Percentiles rank a stretch among this genome's conserved stretches.
These are phyloP conservation scores for Coelopa frigida DNA, from an alignment of 1,140 invertebrate species.

Conservation along the genomic window DNA sequence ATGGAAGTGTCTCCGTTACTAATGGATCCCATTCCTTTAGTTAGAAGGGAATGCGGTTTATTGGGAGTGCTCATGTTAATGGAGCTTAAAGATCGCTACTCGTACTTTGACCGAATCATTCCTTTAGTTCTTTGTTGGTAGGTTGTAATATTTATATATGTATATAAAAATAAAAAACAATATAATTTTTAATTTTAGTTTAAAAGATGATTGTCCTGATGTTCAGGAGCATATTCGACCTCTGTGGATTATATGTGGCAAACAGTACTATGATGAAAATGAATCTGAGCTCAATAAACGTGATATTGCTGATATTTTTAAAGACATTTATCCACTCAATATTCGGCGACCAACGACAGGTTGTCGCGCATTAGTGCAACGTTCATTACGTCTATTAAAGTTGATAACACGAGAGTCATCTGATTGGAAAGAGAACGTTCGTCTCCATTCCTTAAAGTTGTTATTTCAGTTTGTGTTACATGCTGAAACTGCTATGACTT, in stretches of 20 bases:
- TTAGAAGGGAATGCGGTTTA: conserved; percentile 58
- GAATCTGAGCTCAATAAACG: conserved; percentile 65
- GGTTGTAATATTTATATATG: conserved; percentile 1
- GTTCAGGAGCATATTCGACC: conserved; percentile 51
- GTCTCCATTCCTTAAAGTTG: conserved; percentile 65
- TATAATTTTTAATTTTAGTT: conserved; percentile 34
- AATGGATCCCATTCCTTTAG: conserved; percentile 65
- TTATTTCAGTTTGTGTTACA: conserved; percentile 62
- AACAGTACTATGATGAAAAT: conserved; percentile 67
- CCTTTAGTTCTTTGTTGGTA: conserved; percentile 67
- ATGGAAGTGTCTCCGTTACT: conserved; percentile 44
- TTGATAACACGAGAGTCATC: conserved; percentile 59
- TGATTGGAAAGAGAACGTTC: conserved; percentile 65
- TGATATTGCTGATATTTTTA: conserved; percentile 55
- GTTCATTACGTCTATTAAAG: conserved; percentile 57
- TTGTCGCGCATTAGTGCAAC: conserved; percentile 62
- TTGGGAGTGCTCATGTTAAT: conserved; percentile 62
- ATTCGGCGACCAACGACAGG: conserved; percentile 65
- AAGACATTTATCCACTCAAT: conserved; percentile 57
- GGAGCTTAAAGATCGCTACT: conserved; percentile 67
- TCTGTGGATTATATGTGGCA: conserved; percentile 62
- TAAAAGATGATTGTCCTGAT: conserved; percentile 63
- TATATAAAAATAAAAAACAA: neutral
- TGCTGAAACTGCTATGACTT: conserved; percentile 61
- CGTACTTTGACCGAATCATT: conserved; percentile 66